A percentile compares a stretch with the other conserved stretches of the same genome.
phyloP scores from a whole-genome alignment of 2,113 vertebrate genomes.

The Crotalus viridis region DNA sequence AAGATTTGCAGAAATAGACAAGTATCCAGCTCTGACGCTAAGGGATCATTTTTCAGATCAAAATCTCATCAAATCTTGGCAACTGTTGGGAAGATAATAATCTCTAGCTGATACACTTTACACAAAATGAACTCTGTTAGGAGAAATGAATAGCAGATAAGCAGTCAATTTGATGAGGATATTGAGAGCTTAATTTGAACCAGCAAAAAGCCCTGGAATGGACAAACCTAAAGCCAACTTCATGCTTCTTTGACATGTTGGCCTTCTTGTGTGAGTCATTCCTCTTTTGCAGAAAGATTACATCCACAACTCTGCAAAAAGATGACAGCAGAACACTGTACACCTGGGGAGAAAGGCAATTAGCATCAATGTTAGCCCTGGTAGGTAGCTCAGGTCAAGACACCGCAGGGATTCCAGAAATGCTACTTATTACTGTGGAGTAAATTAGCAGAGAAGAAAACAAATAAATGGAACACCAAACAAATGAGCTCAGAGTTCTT shows the following conservation, averaged over 20 bases:
- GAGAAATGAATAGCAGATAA: not conserved
- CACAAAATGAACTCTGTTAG: slow-evolving; percentile 25
- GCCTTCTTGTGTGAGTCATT: not conserved
- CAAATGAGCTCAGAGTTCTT: not conserved
- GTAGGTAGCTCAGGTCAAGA: not conserved
- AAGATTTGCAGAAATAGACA: slow-evolving; percentile 23
- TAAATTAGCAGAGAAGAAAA: not conserved
- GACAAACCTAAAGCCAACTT: not conserved
- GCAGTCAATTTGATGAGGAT: not conserved
- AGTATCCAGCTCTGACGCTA: not conserved
- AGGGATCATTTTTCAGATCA: slow-evolving; percentile 4
- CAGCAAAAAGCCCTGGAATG: not conserved
- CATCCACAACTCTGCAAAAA: not conserved
- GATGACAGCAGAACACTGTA: not conserved
- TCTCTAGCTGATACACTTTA: slow-evolving; percentile 34
- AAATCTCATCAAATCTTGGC: slow-evolving; percentile 22
- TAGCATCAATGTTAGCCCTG: not conserved
- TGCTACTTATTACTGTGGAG: not conserved
- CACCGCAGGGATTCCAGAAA: not conserved
- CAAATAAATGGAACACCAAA: not conserved
- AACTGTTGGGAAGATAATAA: slow-evolving; percentile 38
- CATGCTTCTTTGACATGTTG: not conserved
- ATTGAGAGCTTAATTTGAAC: not conserved
- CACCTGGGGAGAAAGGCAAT: not conserved
- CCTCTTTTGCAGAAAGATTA: not conserved